Percentiles rank a stretch among this genome's conserved stretches.
phyloP scores from a whole-genome alignment of 2,113 vertebrate species.

The Amphiprion percula region DNA sequence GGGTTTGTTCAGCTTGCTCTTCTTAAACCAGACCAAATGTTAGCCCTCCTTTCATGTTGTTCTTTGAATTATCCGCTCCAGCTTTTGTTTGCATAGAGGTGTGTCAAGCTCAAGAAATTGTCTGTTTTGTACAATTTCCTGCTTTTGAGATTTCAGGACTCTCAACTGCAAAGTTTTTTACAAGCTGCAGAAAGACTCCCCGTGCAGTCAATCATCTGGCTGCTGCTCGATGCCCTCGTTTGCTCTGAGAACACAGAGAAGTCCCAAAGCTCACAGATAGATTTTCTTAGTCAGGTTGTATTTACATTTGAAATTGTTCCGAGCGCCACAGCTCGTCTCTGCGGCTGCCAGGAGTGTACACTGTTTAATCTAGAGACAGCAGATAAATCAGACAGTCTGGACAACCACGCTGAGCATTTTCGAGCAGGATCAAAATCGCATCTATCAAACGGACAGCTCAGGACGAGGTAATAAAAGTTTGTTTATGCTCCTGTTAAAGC shows the following conservation, averaged over 20 bases:
- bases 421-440: conserved; percentile 65
- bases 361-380: conserved; percentile 67
- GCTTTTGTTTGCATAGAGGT: conserved; percentile 13
- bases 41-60: conserved; percentile 6
- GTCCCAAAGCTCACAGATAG: conserved; percentile 48
- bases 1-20: conserved; percentile 52
- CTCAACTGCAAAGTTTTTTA: conserved; percentile 5
- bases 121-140: conserved; percentile 11
- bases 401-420: conserved; percentile 56
- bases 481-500: conserved; percentile 12
- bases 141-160: conserved; percentile 21
- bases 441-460: conserved; percentile 46
- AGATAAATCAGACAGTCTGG: conserved; percentile 69
- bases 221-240: conserved; percentile 34
- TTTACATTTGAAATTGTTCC: conserved; percentile 74
- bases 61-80: conserved; percentile 32
- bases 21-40: conserved; percentile 18
- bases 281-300: conserved; percentile 68
- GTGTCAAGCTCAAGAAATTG: conserved; percentile 1
- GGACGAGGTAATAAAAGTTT: conserved; percentile 38
- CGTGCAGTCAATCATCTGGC: conserved; percentile 40
- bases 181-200: conserved; percentile 42
- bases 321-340: conserved; percentile 56
- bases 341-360: conserved; percentile 57
- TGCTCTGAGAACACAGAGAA: conserved; percentile 57